Evolutionary conservation across 2,888 invertebrate species (phyloP).

Genomic region (Steinernema carpocapsae): DNA sequence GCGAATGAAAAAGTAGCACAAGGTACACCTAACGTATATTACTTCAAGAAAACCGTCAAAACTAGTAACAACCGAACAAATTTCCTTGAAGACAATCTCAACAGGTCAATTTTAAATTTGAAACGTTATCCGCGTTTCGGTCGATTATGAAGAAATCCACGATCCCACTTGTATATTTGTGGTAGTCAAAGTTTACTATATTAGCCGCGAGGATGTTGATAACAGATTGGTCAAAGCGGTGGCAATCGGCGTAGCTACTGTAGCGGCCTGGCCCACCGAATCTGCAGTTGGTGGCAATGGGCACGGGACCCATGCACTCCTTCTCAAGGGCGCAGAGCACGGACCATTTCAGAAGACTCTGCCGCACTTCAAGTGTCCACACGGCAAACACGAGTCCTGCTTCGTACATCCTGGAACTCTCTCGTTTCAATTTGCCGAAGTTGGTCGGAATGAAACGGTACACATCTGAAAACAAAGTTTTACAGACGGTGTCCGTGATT

Average conservation of each 20-base stretch:
- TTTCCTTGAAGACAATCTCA: background rate
- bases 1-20: too few species aligned
- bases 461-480: slow-evolving; percentile 56
- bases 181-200: slow-evolving; percentile 65
- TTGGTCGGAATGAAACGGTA: slow-evolving; percentile 67
- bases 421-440: slow-evolving; percentile 51
- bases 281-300: slow-evolving; percentile 40
- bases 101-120: background rate
- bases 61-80: too few species aligned
- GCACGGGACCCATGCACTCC: slow-evolving; percentile 68
- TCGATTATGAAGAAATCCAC: slow-evolving; percentile 52
- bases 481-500: too few species aligned
- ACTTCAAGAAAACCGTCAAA: too few species aligned
- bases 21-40: too few species aligned
- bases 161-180: slow-evolving; percentile 53
- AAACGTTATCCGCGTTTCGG: slow-evolving; percentile 33
- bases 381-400: slow-evolving; percentile 57
- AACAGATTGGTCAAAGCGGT: slow-evolving; percentile 70
- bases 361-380: slow-evolving; percentile 46
- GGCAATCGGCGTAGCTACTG: slow-evolving; percentile 65
- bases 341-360: slow-evolving; percentile 67
- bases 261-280: slow-evolving; percentile 42
- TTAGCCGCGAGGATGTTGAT: slow-evolving; percentile 70
- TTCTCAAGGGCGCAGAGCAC: slow-evolving; percentile 69
- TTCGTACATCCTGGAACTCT: slow-evolving; percentile 63